Percentiles rank a stretch among this genome's conserved stretches.
Evolutionary conservation across 2,888 invertebrate species (phyloP).

Genomic region (Noctuana brunneofusca): DNA sequence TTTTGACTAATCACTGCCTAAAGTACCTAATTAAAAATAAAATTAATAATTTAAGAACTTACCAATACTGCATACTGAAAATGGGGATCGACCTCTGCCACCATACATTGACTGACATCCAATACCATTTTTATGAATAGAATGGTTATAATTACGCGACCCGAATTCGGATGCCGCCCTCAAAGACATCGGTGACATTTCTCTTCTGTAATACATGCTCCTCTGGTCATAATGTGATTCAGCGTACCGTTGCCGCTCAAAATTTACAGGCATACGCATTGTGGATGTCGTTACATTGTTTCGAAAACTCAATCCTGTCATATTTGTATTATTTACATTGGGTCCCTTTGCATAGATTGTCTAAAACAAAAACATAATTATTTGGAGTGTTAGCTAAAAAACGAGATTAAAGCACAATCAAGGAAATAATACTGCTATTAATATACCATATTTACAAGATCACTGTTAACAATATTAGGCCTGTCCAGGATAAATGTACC

Average conservation of each 20-base stretch:
- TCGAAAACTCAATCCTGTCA: slow-evolving; percentile 48
- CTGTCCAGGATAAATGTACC: too few relatives aligned
- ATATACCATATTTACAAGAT: too few relatives aligned
- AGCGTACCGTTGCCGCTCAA: slow-evolving; percentile 47
- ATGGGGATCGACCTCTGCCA: slow-evolving; percentile 62
- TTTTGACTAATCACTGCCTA: too few relatives aligned
- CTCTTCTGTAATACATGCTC: slow-evolving; percentile 53
- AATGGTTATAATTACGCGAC: slow-evolving; percentile 48
- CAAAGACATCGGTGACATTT: slow-evolving; percentile 57
- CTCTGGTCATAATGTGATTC: slow-evolving; percentile 51
- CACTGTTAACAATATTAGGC: background rate
- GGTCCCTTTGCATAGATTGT: slow-evolving; percentile 57
- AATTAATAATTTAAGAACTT: slow-evolving; percentile 29
- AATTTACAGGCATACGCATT: slow-evolving; percentile 53
- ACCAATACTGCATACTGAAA: slow-evolving; percentile 65
- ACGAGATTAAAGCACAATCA: background rate
- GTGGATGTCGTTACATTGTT: slow-evolving; percentile 52
- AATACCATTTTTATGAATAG: slow-evolving; percentile 46
- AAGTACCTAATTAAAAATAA: too few relatives aligned
- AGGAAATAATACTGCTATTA: too few relatives aligned
- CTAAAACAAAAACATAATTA: slow-evolving; percentile 47
- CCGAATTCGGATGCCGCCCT: slow-evolving; percentile 52
- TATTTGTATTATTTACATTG: slow-evolving; percentile 47
- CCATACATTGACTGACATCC: slow-evolving; percentile 53
- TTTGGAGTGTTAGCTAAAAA: background rate